Base-by-base conservation (phyloP, 2,797 vertebrate genomes). In the Tokudaia tokunoshimensis region DNA sequence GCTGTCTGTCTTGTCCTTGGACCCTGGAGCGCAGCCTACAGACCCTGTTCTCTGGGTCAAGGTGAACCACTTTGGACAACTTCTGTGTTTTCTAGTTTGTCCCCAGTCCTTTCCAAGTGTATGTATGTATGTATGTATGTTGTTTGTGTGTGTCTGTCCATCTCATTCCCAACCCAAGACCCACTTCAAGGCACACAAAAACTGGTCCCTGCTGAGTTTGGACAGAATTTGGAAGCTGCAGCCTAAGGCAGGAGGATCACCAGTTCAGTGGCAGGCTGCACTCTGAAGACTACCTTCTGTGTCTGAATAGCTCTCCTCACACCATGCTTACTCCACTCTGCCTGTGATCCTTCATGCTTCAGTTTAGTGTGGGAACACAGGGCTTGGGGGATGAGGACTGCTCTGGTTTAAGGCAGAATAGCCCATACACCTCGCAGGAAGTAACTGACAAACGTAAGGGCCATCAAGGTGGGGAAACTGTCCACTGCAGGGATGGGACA, bases 51-150 rank as follows among this genome's bases (percentile, higher is more conserved):
- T 50, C 59, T 7, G 37, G 89, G 76, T 80, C 37, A 20, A 90
- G 89, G 92, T 44, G 75, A 91, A 93, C 94, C 95, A 94, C 95
- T 96, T 94, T 90, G 89, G 63, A 83, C 61, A 19, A 65, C 72
- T 82, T 2, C 1, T 83, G 57, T 67, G 10, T 94, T 87, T 94
- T 94, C 55, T 87, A 22, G 65, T 97, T 81, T 92, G 82, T 70
- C 13, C 37, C 24, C 76, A 81, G 79, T 75, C 50, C 74, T 80
- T 95, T 85, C 52, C 10, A 89, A 67, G 19, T 78, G 24, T 19
- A 26, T 61, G 57, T 41, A 41, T 41, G 41, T 41, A 41, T 41
- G 41, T 41, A 41, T 41, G 41, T 41, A 41, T 41, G 41, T 41
- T 41, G 26, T 85, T 37, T 82, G 15, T 75, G 22, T 57, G 22